phyloP scores from a whole-genome alignment of 2,113 vertebrate species.

The Pterocles burchelli region DNA sequence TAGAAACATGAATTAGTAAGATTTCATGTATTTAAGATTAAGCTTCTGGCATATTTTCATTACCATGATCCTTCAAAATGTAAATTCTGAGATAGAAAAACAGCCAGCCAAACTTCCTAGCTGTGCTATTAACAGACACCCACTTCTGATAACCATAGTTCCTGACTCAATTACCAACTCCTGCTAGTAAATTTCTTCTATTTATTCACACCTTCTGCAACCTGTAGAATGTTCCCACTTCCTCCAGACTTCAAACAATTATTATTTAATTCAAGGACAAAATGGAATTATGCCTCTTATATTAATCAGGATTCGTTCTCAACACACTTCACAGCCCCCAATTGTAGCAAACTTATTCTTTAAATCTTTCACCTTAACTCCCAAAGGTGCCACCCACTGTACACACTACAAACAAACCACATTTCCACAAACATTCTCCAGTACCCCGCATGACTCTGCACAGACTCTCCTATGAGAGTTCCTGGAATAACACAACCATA shows the following conservation, averaged over 20 bases:
- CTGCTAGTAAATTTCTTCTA: slow-evolving; percentile 32
- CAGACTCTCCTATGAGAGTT: background rate
- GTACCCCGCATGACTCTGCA: background rate
- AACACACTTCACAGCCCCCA: background rate
- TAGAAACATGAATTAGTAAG: background rate
- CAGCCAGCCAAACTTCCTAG: background rate
- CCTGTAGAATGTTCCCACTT: background rate
- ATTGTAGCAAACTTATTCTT: background rate
- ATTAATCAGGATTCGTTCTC: background rate
- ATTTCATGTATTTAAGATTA: background rate
- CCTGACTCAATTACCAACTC: slow-evolving; percentile 10
- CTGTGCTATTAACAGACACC: slow-evolving; percentile 42
- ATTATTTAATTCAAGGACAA: background rate
- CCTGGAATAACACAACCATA: background rate
- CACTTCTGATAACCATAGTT: slow-evolving; percentile 26
- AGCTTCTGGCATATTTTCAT: background rate
- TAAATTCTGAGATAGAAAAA: background rate
- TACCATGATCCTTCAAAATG: background rate
- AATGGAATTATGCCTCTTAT: background rate
- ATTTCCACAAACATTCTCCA: background rate
- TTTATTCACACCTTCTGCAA: slow-evolving; percentile 44
- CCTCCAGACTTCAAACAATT: background rate
- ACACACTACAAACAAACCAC: background rate
- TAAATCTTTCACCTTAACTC: background rate
- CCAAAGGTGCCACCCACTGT: background rate